Conservation (phyloP, 2,888 invertebrate genomes). For the Drosophila affinis region DNA sequence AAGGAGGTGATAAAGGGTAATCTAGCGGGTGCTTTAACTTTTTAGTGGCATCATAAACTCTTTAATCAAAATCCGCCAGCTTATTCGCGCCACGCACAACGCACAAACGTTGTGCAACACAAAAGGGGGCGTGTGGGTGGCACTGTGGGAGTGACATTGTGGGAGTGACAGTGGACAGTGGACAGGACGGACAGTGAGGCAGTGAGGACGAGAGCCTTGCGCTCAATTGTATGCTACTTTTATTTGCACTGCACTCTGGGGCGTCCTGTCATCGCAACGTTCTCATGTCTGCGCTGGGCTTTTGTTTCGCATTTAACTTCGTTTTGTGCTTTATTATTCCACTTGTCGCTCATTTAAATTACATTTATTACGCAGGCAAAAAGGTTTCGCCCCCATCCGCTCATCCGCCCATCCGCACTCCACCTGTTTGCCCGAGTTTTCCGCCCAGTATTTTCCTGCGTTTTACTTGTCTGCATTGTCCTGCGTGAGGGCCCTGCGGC, state of each 20-base stretch:
- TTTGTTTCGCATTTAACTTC: constrained; percentile 62
- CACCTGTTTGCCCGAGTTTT: constrained; percentile 9
- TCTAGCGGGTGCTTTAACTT: constrained; percentile 20
- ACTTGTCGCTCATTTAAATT: constrained; percentile 70
- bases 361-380: constrained; percentile 48
- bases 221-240: constrained; percentile 48
- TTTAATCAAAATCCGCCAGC: constrained; percentile 28
- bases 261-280: constrained; percentile 39
- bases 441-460: background rate
- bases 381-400: constrained; percentile 15
- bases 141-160: background rate
- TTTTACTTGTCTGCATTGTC: constrained; percentile 11
- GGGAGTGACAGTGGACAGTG: constrained; percentile 9
- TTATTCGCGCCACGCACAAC: constrained; percentile 23
- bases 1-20: constrained; percentile 25
- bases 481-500: constrained; percentile 12
- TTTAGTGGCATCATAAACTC: constrained; percentile 32
- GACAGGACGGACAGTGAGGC: background rate
- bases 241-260: constrained; percentile 51
- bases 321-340: constrained; percentile 64
- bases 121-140: constrained; percentile 3
- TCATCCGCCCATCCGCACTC: background rate
- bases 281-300: constrained; percentile 39
- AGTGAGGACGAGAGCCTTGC: constrained; percentile 2
- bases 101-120: constrained; percentile 35